Conservation (phyloP, 2,797 vertebrate genomes). For the Pseudopleuronectes americanus region DNA sequence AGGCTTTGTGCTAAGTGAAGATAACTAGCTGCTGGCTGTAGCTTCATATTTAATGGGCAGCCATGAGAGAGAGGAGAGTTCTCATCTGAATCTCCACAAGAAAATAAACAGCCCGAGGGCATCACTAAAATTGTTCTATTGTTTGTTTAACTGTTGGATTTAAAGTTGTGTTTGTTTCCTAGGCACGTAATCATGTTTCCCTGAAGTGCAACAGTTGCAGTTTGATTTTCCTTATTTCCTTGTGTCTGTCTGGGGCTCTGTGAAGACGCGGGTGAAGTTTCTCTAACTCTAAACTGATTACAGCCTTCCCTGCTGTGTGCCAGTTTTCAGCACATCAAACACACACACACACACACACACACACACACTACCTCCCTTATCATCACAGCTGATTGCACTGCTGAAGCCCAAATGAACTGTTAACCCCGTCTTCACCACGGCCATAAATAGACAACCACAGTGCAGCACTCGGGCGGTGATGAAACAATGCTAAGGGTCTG, state of each 20-base stretch:
- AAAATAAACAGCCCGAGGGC: neutral
- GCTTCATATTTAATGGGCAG: neutral
- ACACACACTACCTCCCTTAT: conserved; percentile 34
- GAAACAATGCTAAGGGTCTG: conserved; percentile 37
- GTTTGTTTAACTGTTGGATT: neutral
- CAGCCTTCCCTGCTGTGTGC: conserved; percentile 53
- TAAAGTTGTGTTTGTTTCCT: neutral
- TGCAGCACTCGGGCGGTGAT: conserved; percentile 23
- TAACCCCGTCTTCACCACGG: conserved; percentile 53
- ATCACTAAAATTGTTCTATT: neutral
- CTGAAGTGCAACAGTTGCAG: neutral
- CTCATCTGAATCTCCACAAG: neutral
- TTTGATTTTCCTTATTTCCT: too few species aligned
- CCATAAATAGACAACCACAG: conserved; percentile 51
- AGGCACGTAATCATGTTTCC: neutral
- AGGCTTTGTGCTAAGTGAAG: neutral
- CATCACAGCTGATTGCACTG: conserved; percentile 75
- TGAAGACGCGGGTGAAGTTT: conserved; percentile 47
- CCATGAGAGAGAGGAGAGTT: neutral
- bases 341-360: conserved; percentile 36
- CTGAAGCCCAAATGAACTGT: conserved; percentile 64
- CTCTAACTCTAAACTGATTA: conserved; percentile 71
- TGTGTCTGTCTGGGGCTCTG: neutral
- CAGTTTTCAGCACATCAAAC: conserved; percentile 56
- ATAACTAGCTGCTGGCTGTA: neutral